Conservation (phyloP, 2,113 vertebrate species). For the Budorcas taxicolor region DNA sequence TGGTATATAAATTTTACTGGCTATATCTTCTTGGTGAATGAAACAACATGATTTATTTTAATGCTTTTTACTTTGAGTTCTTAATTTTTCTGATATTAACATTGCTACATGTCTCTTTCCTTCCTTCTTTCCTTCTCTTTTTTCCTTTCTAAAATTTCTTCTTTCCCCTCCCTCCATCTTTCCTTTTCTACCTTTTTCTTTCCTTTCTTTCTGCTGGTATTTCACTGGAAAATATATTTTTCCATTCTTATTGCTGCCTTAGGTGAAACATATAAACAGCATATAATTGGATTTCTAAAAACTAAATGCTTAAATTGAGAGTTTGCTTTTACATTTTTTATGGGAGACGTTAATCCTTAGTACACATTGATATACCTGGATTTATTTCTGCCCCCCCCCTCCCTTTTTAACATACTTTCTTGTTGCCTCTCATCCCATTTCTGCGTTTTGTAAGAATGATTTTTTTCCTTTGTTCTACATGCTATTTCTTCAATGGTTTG, state of each 20-base stretch:
- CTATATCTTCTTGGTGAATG: not conserved
- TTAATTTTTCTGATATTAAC: conserved; percentile 1
- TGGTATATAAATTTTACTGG: not conserved
- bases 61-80: not conserved
- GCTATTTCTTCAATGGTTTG: conserved; percentile 6
- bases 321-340: not conserved
- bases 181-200: not conserved
- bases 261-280: not conserved
- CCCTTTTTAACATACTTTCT: not conserved
- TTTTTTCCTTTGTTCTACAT: not conserved
- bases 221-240: not conserved
- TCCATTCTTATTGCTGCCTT: not conserved
- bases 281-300: conserved; percentile 10
- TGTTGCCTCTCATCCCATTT: not conserved
- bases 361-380: not conserved
- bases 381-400: not conserved
- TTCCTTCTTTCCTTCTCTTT: not conserved
- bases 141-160: not conserved
- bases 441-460: not conserved
- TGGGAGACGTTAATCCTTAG: not conserved
- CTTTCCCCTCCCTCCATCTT: not conserved
- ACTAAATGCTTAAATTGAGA: conserved; percentile 8
- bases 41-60: not conserved
- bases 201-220: not conserved
- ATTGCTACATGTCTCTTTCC: not conserved